Evolutionary conservation across 2,797 vertebrate species (phyloP).

Genomic region (Fistularia commersonii): DNA sequence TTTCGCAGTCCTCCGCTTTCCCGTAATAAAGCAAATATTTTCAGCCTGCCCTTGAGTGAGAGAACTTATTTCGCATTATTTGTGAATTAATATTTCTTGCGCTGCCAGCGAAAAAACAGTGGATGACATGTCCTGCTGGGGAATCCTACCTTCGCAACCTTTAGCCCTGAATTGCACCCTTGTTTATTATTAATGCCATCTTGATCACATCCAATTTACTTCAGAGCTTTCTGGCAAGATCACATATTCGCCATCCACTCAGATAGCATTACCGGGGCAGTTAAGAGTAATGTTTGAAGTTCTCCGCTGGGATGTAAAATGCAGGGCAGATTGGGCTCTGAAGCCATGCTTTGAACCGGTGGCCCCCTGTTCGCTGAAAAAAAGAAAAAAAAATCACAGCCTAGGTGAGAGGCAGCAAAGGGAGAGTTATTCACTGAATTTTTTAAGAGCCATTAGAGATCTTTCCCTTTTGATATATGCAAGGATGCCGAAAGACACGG

Average conservation of each 20-base stretch:
- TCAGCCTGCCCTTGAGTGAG: too few species aligned
- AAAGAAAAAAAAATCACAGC: conserved; percentile 26
- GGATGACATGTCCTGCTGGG: conserved; percentile 16
- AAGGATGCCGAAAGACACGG: conserved; percentile 27
- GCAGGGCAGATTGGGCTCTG: conserved; percentile 30
- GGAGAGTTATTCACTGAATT: conserved; percentile 41
- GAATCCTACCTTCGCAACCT: conserved; percentile 25
- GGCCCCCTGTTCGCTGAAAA: conserved; percentile 10
- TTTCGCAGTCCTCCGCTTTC: background rate
- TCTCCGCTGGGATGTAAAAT: conserved; percentile 44
- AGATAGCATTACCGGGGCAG: conserved; percentile 45
- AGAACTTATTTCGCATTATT: conserved; percentile 1
- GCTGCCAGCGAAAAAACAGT: conserved; percentile 29
- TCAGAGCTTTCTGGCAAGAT: conserved; percentile 36
- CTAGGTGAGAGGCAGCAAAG: conserved; percentile 35
- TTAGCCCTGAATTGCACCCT: conserved; percentile 37
- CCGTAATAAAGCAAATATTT: too few species aligned
- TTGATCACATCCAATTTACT: conserved; percentile 45
- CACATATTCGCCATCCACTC: conserved; percentile 36
- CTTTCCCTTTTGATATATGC: conserved; percentile 36
- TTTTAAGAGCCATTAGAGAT: conserved; percentile 55
- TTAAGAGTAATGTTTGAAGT: conserved; percentile 59
- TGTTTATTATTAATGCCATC: conserved; percentile 56
- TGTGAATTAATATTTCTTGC: conserved; percentile 23
- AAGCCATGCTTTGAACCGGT: conserved; percentile 34